Evolutionary conservation across 2,113 vertebrate species (phyloP), one percentile per base, ranked within the genome.

Genomic region (Barbus barbus): DNA sequence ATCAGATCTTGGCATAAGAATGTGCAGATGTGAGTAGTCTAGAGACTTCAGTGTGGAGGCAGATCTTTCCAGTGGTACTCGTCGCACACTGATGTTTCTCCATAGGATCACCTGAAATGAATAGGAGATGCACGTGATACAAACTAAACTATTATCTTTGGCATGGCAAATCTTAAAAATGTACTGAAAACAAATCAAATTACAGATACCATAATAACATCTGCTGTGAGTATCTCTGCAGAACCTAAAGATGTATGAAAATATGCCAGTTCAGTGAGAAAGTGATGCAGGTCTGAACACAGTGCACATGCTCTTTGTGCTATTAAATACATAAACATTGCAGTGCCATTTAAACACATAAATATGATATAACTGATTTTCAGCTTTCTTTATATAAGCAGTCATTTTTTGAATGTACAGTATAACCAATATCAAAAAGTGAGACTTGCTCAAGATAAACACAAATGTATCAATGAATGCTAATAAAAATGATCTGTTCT

Each of bases 71-170:
- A 26, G 5, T 41, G 7, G 61, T 78, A 20, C 44, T 51, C 73
- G 5, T 53, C 46, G 9, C 28, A 78, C 76, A 60, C 56, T 61
- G 53, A 78, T 78, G 76, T 26, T 44, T 61, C 77, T 61, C 33
- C 14, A 2, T n/a, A 5, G 22, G 3, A 60, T 3, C 31, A 13
- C n/a, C 76, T 78, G 3, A 41, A 61, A n/a, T n/a, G n/a, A n/a
- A 78, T 41, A 14, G 22, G 16, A 78, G 8, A 18, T 33, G 1
- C 28, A 67, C 28, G 9, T 65, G 14, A 65, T 1, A 12, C 14
- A 67, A 67, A 18, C 0, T 33, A 18, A 65, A 67, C 63, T 20
- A 67, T 9, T 36, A 18, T 11, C 31, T 67, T 67, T 63, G 26
- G 16, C 12, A 28, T 63, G 5, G 5, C 6, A 11, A 67, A 4